Conservation (phyloP, 2,888 invertebrate species). For the Oxytorus armatus region DNA sequence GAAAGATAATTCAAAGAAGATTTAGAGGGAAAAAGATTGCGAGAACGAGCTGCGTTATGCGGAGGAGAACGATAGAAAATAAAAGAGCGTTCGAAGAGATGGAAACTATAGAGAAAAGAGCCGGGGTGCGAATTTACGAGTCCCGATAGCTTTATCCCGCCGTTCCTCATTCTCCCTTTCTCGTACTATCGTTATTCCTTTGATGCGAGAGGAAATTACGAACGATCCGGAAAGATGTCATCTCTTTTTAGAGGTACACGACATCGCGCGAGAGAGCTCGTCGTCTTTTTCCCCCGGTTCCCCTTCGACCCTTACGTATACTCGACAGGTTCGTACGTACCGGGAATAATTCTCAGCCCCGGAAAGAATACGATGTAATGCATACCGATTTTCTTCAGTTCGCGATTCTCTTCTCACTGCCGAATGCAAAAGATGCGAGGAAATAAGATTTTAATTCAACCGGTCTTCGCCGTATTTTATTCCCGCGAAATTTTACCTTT, state of each 20-base stretch:
- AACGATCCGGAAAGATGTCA: constrained; percentile 45
- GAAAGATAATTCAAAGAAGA: no score
- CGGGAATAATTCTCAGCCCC: constrained; percentile 57
- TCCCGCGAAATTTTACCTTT: constrained; percentile 6
- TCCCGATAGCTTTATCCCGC: constrained; percentile 54
- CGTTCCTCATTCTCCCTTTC: constrained; percentile 47
- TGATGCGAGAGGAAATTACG: constrained; percentile 30
- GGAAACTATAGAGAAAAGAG: constrained; percentile 27
- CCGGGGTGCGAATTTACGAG: constrained; percentile 62
- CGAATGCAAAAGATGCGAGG: constrained; percentile 39
- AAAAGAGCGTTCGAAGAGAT: constrained; percentile 1
- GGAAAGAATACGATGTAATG: constrained; percentile 64
- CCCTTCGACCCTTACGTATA: constrained; percentile 30
- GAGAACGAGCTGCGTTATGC: constrained; percentile 18
- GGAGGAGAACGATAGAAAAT: constrained; percentile 28
- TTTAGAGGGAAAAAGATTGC: background rate
- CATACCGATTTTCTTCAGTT: constrained; percentile 65
- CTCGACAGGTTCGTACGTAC: constrained; percentile 47
- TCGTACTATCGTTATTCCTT: background rate
- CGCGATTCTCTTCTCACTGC: constrained; percentile 8
- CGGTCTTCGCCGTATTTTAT: constrained; percentile 22
- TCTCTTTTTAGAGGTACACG: constrained; percentile 53
- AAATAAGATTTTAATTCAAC: constrained; percentile 61
- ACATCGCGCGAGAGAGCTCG: constrained; percentile 17
- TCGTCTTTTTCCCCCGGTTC: constrained; percentile 16